Conservation (phyloP, 2,113 vertebrate species). For the Arizona elegans region DNA sequence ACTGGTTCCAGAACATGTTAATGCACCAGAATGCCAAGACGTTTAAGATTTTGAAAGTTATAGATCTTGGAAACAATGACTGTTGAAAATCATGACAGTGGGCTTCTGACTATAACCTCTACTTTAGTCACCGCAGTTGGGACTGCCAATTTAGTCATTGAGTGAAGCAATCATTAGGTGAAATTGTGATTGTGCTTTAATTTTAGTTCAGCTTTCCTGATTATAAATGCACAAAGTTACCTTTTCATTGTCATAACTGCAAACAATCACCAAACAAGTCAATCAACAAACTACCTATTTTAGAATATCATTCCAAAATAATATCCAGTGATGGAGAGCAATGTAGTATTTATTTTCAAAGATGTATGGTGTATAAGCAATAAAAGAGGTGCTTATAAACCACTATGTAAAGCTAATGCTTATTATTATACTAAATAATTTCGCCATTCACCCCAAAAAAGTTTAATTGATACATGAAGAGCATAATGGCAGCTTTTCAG, state of each 20-base stretch:
- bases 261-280: neutral
- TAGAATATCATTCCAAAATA: neutral
- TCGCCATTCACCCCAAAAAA: neutral
- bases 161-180: neutral
- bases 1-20: neutral
- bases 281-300: neutral
- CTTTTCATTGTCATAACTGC: neutral
- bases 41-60: neutral
- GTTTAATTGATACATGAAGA: neutral
- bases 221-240: neutral
- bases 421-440: neutral
- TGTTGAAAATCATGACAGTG: neutral
- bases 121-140: neutral
- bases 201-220: neutral
- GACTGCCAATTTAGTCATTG: neutral
- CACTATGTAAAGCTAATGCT: neutral
- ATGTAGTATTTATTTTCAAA: slow-evolving; percentile 6
- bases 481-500: slow-evolving; percentile 9
- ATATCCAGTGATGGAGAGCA: neutral
- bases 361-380: slow-evolving; percentile 9
- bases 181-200: neutral
- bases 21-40: neutral
- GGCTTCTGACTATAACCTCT: neutral
- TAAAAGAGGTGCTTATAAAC: neutral
- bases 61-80: neutral